Evolutionary conservation across 2,888 invertebrate species (phyloP).

Genomic region (Watsonalla binaria): DNA sequence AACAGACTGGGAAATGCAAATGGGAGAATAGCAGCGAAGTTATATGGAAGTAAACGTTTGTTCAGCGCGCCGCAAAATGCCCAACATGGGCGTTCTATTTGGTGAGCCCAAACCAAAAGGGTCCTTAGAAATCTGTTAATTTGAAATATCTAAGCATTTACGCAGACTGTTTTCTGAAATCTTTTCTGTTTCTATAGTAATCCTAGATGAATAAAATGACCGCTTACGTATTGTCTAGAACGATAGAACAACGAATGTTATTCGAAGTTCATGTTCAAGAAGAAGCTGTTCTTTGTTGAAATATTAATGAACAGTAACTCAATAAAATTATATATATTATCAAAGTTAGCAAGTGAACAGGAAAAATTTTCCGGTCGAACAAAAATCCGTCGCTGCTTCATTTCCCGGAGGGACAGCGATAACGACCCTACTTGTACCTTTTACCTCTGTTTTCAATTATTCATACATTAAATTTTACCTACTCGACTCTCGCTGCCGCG

Average conservation of each 20-base stretch:
- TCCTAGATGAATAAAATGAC: too few relatives aligned
- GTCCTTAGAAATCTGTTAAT: background rate
- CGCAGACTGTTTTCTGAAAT: too few relatives aligned
- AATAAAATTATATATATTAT: slow-evolving; percentile 42
- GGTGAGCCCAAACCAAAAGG: background rate
- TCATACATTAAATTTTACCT: slow-evolving; percentile 61
- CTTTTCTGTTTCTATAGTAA: too few relatives aligned
- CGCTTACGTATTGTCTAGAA: too few relatives aligned
- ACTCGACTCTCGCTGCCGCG: slow-evolving; percentile 31
- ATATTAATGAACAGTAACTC: slow-evolving; percentile 26
- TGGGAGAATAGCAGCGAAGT: slow-evolving; percentile 45
- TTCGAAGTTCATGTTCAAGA: too few relatives aligned
- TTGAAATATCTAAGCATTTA: too few relatives aligned
- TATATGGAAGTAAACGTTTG: slow-evolving; percentile 46
- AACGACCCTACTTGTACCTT: slow-evolving; percentile 64
- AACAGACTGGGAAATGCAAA: slow-evolving; percentile 55
- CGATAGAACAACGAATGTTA: too few relatives aligned
- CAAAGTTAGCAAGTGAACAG: slow-evolving; percentile 41
- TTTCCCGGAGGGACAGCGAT: slow-evolving; percentile 59
- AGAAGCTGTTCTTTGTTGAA: background rate
- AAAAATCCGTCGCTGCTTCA: slow-evolving; percentile 51
- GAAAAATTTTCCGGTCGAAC: slow-evolving; percentile 46
- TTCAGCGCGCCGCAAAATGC: slow-evolving; percentile 20
- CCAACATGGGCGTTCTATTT: slow-evolving; percentile 3
- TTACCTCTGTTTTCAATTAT: slow-evolving; percentile 70